Percentiles rank a stretch among this genome's conserved stretches.
These are phyloP conservation scores for Hypanus sabinus DNA, from an alignment of 2,113 vertebrate genomes.

Conservation along the genomic window DNA sequence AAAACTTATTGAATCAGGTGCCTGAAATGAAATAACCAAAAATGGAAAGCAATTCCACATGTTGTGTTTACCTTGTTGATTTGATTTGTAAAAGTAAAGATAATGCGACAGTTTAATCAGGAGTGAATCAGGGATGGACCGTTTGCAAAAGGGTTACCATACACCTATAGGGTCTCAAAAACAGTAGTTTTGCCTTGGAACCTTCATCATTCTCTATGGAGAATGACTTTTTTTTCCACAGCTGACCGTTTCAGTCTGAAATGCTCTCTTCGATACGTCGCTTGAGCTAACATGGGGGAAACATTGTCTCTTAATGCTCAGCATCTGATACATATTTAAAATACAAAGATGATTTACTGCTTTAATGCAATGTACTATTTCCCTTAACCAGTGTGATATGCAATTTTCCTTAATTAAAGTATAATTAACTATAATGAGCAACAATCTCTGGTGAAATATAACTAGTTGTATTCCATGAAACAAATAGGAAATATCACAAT, in stretches of 20 bases:
- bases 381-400: background rate
- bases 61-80: background rate
- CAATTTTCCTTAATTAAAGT: constrained; percentile 26
- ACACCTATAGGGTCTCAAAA: background rate
- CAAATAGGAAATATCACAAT: constrained; percentile 5
- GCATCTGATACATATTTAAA: background rate
- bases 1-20: background rate
- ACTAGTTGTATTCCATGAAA: background rate
- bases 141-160: background rate
- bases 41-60: background rate
- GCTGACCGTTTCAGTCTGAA: background rate
- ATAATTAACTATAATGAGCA: constrained; percentile 4
- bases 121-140: no score
- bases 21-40: background rate
- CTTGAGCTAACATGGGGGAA: background rate
- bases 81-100: background rate
- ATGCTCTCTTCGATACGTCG: background rate
- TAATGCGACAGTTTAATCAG: background rate
- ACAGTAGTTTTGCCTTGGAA: background rate
- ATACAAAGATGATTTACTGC: background rate
- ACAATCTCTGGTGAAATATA: constrained; percentile 5
- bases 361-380: background rate
- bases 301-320: background rate
- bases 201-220: background rate
- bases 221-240: background rate